Base-by-base conservation (phyloP, 1,140 invertebrate species). In the Cydia fagiglandana region DNA sequence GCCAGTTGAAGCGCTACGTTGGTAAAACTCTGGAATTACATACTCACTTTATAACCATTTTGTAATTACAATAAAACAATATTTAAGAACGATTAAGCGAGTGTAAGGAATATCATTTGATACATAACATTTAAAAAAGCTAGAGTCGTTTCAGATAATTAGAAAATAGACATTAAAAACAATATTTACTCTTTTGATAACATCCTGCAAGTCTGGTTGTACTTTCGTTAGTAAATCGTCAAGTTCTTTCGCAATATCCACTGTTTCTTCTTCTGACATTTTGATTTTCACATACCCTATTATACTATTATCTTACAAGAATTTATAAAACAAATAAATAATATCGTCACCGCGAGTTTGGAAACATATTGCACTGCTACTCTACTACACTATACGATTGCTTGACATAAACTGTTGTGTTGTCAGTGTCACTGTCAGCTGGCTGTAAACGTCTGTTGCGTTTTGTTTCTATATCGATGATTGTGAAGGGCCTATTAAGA, bases 131-230 rank as follows among this genome's bases (percentile, higher is more conserved):
- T 61, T 24, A 61, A 10, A 61, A 24, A 61, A 24, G 2, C 7
- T 61, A 24, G 4, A 61, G 56, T 61, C 0, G 20, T 24, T 17
- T 24, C 7, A 5, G n/a, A 53, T 17, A 7, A 24, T 24, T 24
- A 24, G 17, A 61, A n/a, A 24, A 56, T 61, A 17, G 4, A 3
- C n/a, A 30, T 34, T 76, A 83, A 77, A 53, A 24, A 61, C 10
- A 61, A 78, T 87, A 88, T 84, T 89, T 89, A 91, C 91, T 82
- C 91, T 85, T 87, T 93, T 93, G 78, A 93, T 91, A 88, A 93
- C 89, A 83, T 93, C 89, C 82, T 93, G 91, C 64, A 93, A 84
- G 77, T 91, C 86, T 24, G 91, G 91, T 76, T 93, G 90, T 9
- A 90, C 84, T 84, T 90, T 87, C 34, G 89, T 91, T 66, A 93